Conservation (phyloP, 2,113 vertebrate species). For the Naja naja region DNA sequence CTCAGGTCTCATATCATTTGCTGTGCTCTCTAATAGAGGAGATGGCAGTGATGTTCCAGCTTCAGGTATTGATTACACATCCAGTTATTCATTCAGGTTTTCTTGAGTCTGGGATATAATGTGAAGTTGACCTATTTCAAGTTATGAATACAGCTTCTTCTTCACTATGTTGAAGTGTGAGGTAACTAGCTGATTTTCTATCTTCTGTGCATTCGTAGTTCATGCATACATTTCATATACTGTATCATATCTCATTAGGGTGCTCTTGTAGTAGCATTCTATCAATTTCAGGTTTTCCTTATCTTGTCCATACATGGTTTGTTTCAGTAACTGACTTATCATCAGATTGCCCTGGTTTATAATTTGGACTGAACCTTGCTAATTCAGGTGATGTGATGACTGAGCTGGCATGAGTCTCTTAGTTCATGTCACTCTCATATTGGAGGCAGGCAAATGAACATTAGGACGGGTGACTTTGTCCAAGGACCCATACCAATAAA, state of each 20-base stretch:
- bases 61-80: not conserved
- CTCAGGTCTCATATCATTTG: not conserved
- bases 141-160: not conserved
- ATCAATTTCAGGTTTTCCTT: not conserved
- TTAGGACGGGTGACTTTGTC: not conserved
- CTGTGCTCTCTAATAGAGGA: not conserved
- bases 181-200: not conserved
- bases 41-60: not conserved
- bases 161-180: not conserved
- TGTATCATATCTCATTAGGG: not conserved
- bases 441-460: not conserved
- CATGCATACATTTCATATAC: not conserved
- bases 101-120: not conserved
- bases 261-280: not conserved
- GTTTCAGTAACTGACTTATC: not conserved
- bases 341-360: not conserved
- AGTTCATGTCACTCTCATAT: not conserved
- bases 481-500: not conserved
- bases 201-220: not conserved
- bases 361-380: not conserved
- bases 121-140: not conserved
- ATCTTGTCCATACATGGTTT: not conserved
- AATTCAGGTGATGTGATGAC: not conserved
- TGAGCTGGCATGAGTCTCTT: not conserved
- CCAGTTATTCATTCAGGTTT: not conserved